Percentiles rank a stretch among this genome's conserved stretches.
phyloP scores from a whole-genome alignment of 2,888 invertebrate genomes.

The Philereme vetulata region DNA sequence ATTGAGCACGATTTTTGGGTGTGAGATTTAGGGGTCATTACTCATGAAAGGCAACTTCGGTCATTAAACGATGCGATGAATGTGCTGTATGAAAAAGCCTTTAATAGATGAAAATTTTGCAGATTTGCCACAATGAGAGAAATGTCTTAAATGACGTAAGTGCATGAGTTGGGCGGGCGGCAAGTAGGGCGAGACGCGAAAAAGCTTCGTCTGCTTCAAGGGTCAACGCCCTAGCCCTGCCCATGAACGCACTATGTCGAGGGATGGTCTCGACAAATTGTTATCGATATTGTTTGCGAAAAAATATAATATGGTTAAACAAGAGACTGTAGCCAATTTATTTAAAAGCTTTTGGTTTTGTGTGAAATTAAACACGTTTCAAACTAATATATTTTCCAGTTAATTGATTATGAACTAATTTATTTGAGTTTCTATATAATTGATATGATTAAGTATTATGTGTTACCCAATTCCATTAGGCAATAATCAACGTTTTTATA shows the following conservation, averaged over 20 bases:
- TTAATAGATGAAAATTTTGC: slow-evolving; percentile 14
- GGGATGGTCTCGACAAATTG: slow-evolving; percentile 66
- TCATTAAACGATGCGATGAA: slow-evolving; percentile 21
- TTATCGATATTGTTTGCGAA: slow-evolving; percentile 68
- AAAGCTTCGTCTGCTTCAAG: slow-evolving; percentile 71
- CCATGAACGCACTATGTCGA: slow-evolving; percentile 69
- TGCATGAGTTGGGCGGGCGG: slow-evolving; percentile 66
- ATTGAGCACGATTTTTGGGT: slow-evolving; percentile 55
- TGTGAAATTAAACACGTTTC: not conserved
- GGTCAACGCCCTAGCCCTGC: slow-evolving; percentile 80
- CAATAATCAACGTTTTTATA: too few relatives aligned
- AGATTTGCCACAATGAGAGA: slow-evolving; percentile 9
- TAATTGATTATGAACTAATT: not conserved
- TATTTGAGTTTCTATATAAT: not conserved
- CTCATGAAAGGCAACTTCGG: slow-evolving; percentile 31
- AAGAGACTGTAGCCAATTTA: slow-evolving; percentile 17
- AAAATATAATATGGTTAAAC: slow-evolving; percentile 35
- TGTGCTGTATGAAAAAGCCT: slow-evolving; percentile 9
- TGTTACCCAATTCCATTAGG: too few relatives aligned
- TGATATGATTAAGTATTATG: not conserved
- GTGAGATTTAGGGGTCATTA: slow-evolving; percentile 34
- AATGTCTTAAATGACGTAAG: slow-evolving; percentile 37
- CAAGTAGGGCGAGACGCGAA: slow-evolving; percentile 80
- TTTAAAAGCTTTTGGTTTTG: slow-evolving; percentile 12
- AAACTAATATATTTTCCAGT: slow-evolving; percentile 1